Evolutionary conservation across 2,888 invertebrate genomes (phyloP).

Genomic region (Eucriotettix oculatus): DNA sequence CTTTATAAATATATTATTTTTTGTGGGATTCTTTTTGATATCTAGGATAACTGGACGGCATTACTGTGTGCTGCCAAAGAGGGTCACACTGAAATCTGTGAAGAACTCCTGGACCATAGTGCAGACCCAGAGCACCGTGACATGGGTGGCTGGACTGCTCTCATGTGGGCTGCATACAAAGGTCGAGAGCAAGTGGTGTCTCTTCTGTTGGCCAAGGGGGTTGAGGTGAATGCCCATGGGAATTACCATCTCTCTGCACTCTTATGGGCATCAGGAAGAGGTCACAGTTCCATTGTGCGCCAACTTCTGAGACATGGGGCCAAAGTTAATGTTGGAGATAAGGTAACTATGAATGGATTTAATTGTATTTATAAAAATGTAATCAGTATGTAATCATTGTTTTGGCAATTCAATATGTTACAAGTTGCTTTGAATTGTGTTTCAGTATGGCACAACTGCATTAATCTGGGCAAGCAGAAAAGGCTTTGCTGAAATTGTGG

Average conservation of each 20-base stretch:
- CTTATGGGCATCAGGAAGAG: slow-evolving; percentile 90
- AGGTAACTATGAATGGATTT: slow-evolving; percentile 25
- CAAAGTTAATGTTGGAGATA: slow-evolving; percentile 89
- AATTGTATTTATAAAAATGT: no score
- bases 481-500: slow-evolving; percentile 71
- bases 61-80: slow-evolving; percentile 80
- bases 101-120: slow-evolving; percentile 67
- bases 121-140: slow-evolving; percentile 76
- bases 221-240: slow-evolving; percentile 89
- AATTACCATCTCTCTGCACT: slow-evolving; percentile 87
- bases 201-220: slow-evolving; percentile 65
- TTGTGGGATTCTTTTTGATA: slow-evolving; percentile 8
- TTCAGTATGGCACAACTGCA: slow-evolving; percentile 83
- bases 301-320: slow-evolving; percentile 73
- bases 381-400: background rate
- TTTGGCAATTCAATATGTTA: background rate
- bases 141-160: slow-evolving; percentile 88
- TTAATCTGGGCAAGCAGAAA: slow-evolving; percentile 91
- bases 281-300: slow-evolving; percentile 70
- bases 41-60: slow-evolving; percentile 80
- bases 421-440: slow-evolving; percentile 4
- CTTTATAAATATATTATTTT: background rate
- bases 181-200: slow-evolving; percentile 53
- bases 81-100: slow-evolving; percentile 66
- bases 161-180: slow-evolving; percentile 97